A percentile compares a stretch with the other conserved stretches of the same genome.
phyloP scores from a whole-genome alignment of 2,797 vertebrate species.

The Sebastes paucispinis region DNA sequence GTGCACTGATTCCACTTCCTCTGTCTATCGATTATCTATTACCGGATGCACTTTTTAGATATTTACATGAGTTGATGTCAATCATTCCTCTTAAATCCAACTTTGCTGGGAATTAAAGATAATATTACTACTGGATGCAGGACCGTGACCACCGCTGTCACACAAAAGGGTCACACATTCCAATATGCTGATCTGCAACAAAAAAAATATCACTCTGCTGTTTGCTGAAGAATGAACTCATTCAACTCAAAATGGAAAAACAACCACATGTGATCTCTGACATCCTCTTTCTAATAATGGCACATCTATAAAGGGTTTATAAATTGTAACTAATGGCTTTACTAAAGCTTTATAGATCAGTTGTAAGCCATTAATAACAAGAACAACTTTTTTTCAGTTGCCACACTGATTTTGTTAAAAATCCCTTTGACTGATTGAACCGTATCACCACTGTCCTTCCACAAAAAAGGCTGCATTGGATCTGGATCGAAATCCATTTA shows the following conservation, averaged over 20 bases:
- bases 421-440: neutral
- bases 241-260: slow-evolving; percentile 56
- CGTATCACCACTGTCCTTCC: neutral
- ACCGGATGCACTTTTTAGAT: neutral
- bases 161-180: slow-evolving; percentile 55
- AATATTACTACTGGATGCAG: slow-evolving; percentile 44
- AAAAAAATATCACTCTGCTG: slow-evolving; percentile 22
- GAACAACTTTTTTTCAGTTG: neutral
- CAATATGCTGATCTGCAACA: slow-evolving; percentile 45
- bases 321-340: neutral
- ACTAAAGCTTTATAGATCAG: neutral
- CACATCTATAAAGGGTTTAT: neutral
- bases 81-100: slow-evolving; percentile 12
- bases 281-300: neutral
- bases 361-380: neutral
- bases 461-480: neutral
- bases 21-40: neutral
- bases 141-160: slow-evolving; percentile 47
- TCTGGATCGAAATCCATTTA: no score
- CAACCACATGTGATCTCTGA: neutral
- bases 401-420: neutral
- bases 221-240: slow-evolving; percentile 54
- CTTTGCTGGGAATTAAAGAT: slow-evolving; percentile 28
- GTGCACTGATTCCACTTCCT: slow-evolving; percentile 22
- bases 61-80: neutral